Conservation (phyloP, 2,113 vertebrate genomes). For the Elaphurus davidianus region DNA sequence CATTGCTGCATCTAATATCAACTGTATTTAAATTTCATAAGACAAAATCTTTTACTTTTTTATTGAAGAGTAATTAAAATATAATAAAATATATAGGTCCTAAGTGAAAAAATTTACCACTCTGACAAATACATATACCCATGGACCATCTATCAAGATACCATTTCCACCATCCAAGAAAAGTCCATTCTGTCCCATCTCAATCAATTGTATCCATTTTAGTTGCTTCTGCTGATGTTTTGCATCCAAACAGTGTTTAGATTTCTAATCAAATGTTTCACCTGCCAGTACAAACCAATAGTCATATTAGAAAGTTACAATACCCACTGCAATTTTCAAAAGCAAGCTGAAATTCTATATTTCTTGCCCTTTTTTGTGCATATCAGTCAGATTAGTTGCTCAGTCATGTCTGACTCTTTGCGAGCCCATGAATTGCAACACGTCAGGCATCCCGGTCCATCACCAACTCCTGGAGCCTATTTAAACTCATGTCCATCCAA, state of each 20-base stretch:
- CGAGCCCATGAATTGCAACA: neutral
- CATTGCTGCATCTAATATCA: neutral
- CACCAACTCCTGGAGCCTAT: fast-evolving
- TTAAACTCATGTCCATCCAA: neutral
- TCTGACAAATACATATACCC: neutral
- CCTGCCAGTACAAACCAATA: conserved; percentile 12
- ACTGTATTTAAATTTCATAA: neutral
- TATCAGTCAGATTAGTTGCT: neutral
- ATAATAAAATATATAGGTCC: neutral
- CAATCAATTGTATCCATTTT: neutral
- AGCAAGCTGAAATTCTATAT: neutral
- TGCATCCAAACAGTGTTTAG: neutral
- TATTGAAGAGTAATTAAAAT: neutral
- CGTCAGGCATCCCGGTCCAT: neutral
- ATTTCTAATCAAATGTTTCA: conserved; percentile 18
- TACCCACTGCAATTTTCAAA: neutral
- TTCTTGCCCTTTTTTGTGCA: neutral
- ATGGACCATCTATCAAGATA: neutral
- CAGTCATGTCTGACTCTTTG: neutral
- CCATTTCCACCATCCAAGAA: neutral
- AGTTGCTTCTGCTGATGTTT: neutral
- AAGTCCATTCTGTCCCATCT: neutral
- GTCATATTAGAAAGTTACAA: conserved; percentile 8
- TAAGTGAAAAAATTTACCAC: neutral
- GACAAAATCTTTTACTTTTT: neutral